A percentile compares a stretch with the other conserved stretches of the same genome.
Evolutionary conservation across 30 jellyfish, hydroid and myxozoan species (phyloP).

Genomic region (Hydractinia symbiolongicarpus): DNA sequence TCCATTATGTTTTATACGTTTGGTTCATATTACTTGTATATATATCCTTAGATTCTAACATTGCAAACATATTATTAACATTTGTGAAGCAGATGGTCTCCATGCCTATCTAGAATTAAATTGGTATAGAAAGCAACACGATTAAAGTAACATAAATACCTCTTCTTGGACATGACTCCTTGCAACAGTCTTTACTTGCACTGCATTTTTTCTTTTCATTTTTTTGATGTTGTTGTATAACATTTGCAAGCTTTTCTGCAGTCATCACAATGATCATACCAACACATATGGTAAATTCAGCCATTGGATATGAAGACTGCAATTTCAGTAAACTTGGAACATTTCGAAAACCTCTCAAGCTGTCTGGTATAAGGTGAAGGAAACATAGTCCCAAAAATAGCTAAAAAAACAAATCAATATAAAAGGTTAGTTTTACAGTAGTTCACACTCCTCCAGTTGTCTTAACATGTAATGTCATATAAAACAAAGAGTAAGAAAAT

Average conservation of each 20-base stretch:
- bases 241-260: conserved; percentile 27
- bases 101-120: too few relatives aligned
- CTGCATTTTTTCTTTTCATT: neutral
- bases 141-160: neutral
- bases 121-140: too few relatives aligned
- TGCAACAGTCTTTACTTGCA: conserved; percentile 29
- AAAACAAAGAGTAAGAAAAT: neutral
- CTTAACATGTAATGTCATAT: too few relatives aligned
- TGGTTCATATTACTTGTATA: too few relatives aligned
- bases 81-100: too few relatives aligned
- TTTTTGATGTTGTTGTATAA: conserved; percentile 11
- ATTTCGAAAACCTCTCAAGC: neutral
- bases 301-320: conserved; percentile 24
- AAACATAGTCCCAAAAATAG: conserved; percentile 47
- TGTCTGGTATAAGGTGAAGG: conserved; percentile 44
- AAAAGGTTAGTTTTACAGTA: neutral
- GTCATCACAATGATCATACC: conserved; percentile 35
- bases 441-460: too few relatives aligned
- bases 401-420: neutral
- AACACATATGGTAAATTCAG: conserved; percentile 32
- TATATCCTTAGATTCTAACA: too few relatives aligned
- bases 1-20: too few relatives aligned
- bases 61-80: too few relatives aligned
- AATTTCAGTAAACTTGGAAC: neutral
- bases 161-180: conserved; percentile 5